These are phyloP conservation scores for Pantala flavescens DNA, from an alignment of 1,140 invertebrate genomes.

Conservation along the genomic window DNA sequence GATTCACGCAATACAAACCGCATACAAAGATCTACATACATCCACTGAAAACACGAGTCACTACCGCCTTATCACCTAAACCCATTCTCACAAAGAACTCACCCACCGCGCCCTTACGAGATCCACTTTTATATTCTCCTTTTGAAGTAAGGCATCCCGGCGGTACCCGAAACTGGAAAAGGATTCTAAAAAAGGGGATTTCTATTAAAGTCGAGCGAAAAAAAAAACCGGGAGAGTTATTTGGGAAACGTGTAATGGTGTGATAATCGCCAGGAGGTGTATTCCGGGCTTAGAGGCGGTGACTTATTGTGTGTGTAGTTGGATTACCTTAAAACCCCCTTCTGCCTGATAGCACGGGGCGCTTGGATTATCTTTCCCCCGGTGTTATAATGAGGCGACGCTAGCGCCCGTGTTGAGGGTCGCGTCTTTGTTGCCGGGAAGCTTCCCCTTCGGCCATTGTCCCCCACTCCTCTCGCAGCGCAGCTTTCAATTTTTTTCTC, in stretches of 20 bases:
- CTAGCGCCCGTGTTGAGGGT: background rate
- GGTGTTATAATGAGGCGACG: conserved; percentile 8
- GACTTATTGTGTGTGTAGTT: background rate
- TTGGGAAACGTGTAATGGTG: background rate
- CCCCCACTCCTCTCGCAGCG: background rate
- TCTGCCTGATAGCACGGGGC: background rate
- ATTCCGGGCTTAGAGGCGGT: background rate
- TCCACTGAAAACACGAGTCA: too few relatives aligned
- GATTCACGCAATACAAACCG: too few relatives aligned
- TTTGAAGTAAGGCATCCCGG: too few relatives aligned
- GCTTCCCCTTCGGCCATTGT: background rate
- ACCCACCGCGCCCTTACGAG: too few relatives aligned
- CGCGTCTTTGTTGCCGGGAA: background rate
- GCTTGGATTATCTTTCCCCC: background rate
- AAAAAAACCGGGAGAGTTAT: background rate
- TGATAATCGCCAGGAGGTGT: background rate
- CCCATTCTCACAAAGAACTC: too few relatives aligned
- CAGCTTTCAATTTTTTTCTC: background rate
- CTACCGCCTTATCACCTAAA: too few relatives aligned
- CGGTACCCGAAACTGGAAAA: too few relatives aligned
- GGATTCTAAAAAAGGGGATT: too few relatives aligned
- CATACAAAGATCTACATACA: too few relatives aligned
- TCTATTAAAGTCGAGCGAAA: background rate
- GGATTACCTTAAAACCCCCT: background rate
- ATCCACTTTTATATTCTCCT: too few relatives aligned